Evolutionary conservation across 2,113 vertebrate species (phyloP), one percentile per base, ranked within the genome.

Genomic region (Lepus timidus): DNA sequence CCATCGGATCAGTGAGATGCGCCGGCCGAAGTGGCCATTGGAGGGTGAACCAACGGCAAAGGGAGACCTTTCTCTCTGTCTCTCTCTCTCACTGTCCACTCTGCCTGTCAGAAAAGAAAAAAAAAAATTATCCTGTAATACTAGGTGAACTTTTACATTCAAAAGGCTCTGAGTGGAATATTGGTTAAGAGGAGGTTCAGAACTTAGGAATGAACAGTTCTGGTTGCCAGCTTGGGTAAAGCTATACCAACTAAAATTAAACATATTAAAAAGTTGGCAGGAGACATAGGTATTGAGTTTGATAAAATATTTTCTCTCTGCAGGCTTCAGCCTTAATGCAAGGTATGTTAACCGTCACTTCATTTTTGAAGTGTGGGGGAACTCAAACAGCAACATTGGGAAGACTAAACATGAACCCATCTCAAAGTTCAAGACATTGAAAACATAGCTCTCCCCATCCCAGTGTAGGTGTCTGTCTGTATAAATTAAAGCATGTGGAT

Each of bases 401-500:
- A 92, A 96, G 85, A 95, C 81, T 95, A 70, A 78, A 91, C 95
- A 97, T 93, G 75, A 96, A 73, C 87, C 49, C 44, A 0, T 88
- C 93, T 97, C 96, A 88, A 85, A 96, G 96, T 20, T 68, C 67
- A 96, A 91, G 84, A 71, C 79, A 49, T 96, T 95, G 88, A 95
- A 83, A 95, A 96, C 95, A 86, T 76, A 97, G 4, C 51, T 44
- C 11, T 80, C 9, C 5, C 9, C 51, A 92, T 22, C 31, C 92
- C 74, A 81, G 62, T 95, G 95, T 96, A 96, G 96, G 95, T 97
- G 88, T 97, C 89, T 97, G 88, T 90, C 86, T 96, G 90, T 96
- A 88, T 97, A 87, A 97, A 97, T 96, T 97, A 71, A 97, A 93
- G 86, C 58, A 95, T 95, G 95, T 96, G 96, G 85, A 91, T 96